These are phyloP conservation scores for Haplochromis vanheusdeni DNA, from an alignment of 2,113 vertebrate genomes.

Conservation along the genomic window DNA sequence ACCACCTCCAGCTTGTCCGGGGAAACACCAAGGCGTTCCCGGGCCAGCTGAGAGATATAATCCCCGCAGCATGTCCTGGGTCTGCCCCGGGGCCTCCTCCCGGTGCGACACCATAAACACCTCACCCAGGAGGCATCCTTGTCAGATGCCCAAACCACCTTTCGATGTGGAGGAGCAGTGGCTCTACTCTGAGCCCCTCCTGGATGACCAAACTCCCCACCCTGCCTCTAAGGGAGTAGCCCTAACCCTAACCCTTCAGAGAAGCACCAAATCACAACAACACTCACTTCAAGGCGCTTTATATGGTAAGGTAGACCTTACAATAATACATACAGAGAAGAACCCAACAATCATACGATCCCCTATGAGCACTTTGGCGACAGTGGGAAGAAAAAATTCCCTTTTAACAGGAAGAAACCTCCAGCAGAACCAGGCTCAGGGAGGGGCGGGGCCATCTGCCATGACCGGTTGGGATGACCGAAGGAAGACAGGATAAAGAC, in stretches of 20 bases:
- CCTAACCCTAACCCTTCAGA: neutral
- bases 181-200: neutral
- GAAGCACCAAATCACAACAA: neutral
- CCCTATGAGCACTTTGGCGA: neutral
- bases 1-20: fast-evolving
- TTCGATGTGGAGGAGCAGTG: fast-evolving
- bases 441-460: neutral
- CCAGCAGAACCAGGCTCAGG: fast-evolving
- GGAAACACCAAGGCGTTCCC: neutral
- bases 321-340: neutral
- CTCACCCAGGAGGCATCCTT: neutral
- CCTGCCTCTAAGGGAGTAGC: neutral
- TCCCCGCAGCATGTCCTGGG: neutral
- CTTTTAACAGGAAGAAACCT: neutral
- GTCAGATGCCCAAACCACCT: neutral
- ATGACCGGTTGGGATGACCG: fast-evolving
- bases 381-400: fast-evolving
- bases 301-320: neutral
- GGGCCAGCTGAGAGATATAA: neutral
- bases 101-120: fast-evolving
- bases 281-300: neutral
- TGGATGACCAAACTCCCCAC: neutral
- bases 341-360: neutral
- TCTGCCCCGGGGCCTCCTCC: fast-evolving
- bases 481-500: neutral